Conservation (phyloP, 2,797 vertebrate genomes). For the Eutrigla gurnardus region DNA sequence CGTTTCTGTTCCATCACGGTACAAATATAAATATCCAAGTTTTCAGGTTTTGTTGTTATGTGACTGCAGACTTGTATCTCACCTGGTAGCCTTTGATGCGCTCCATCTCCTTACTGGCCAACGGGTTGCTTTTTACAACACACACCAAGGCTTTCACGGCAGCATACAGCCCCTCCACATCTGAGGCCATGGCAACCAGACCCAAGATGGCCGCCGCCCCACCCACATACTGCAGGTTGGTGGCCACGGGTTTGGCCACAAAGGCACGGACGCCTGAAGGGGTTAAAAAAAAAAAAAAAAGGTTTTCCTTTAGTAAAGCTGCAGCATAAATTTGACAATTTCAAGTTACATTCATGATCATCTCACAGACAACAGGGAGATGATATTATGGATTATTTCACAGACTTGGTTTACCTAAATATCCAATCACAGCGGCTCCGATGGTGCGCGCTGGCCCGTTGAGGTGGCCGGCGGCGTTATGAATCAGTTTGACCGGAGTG, state of each 20-base stretch:
- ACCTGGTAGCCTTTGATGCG: constrained; percentile 99
- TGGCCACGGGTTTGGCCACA: constrained; percentile 95
- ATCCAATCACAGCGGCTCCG: constrained; percentile 95
- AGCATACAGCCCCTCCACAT: constrained; percentile 97
- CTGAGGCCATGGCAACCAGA: constrained; percentile 98
- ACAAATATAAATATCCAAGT: not conserved
- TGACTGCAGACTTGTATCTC: not conserved
- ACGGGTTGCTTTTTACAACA: constrained; percentile 96
- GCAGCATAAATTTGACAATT: not conserved
- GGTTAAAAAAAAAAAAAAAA: too few species aligned
- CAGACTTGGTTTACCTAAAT: constrained; percentile 87
- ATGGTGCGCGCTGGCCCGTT: constrained; percentile 94
- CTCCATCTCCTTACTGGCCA: constrained; percentile 99
- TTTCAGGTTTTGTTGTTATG: too few species aligned
- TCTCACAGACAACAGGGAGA: not conserved
- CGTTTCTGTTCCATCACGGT: not conserved
- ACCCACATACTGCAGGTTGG: constrained; percentile 95
- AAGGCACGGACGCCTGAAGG: constrained; percentile 93
- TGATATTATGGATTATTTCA: not conserved
- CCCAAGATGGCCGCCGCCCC: constrained; percentile 97
- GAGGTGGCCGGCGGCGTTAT: constrained; percentile 95
- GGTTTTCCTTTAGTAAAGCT: not conserved
- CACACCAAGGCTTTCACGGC: constrained; percentile 98
- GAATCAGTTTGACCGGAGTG: constrained; percentile 95
- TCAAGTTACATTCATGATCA: not conserved